Evolutionary conservation across 2,888 invertebrate species (phyloP), one percentile per base, ranked within the genome.

Genomic region (Ormyrus pomaceus): DNA sequence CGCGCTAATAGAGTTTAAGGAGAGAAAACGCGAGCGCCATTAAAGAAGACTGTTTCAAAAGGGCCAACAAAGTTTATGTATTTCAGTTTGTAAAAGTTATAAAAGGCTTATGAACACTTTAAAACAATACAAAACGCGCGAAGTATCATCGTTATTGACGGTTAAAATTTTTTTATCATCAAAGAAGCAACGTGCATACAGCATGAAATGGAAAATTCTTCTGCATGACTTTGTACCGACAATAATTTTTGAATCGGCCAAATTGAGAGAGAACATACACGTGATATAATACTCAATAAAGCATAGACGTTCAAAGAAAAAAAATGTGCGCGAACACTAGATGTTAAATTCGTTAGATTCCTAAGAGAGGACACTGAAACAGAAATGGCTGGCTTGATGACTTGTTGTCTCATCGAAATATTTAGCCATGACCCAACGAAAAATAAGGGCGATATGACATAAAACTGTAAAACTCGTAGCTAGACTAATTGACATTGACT

Each of bases 401-500:
- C 68, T 46, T 59, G 34, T 3, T 34, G 66, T 61, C 19, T 69
- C 77, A 72, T 79, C 68, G 72, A 65, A 82, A 72, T 58, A 77
- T 70, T 79, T 79, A 79, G 79, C 82, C 82, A 82, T 82, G 79
- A 74, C 82, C 77, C 76, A 82, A 79, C 81, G 80, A 82, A 82
- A 64, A 77, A 11, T 68, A 61, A 61, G 68, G 69, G 66, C 71
- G 73, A 61, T 72, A 77, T 66, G 70, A 76, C 66, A 77, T 64
- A 82, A 82, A 83, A 83, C 82, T 85, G 83, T 84, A 84, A 83
- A 83, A 83, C 77, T 84, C 84, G 84, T 83, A 84, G 83, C 81
- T 85, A 86, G 86, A 83, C 84, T 86, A 85, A 85, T 84, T 81
- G 83, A 84, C 83, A 84, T 84, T 81, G 85, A 85, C 83, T 84